A percentile compares a stretch with the other conserved stretches of the same genome.
Evolutionary conservation across 37 sponge, comb jelly and placozoan species (phyloP).

Genomic region (Ephydatia muelleri): DNA sequence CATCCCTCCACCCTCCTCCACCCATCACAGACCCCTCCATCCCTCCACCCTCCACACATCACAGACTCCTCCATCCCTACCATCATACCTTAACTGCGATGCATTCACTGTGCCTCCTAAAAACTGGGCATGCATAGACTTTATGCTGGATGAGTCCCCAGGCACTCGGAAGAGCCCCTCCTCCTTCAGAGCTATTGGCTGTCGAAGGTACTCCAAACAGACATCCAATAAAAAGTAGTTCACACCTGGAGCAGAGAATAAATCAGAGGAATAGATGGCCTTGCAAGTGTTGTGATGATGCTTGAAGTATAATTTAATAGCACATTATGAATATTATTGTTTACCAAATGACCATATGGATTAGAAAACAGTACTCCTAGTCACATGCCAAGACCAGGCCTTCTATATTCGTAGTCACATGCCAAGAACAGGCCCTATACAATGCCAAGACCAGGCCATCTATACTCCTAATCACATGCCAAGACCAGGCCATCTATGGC

Average conservation of each 20-base stretch:
- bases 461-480: conserved; percentile 14
- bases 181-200: conserved; percentile 63
- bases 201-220: conserved; percentile 69
- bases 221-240: conserved; percentile 33
- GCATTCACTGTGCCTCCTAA: conserved; percentile 2
- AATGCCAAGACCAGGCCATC: neutral
- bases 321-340: too few relatives aligned
- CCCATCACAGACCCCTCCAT: neutral
- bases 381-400: too few relatives aligned
- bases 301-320: too few relatives aligned
- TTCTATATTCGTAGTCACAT: neutral
- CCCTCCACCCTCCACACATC: neutral
- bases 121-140: conserved; percentile 48
- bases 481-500: neutral
- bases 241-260: neutral
- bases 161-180: conserved; percentile 81
- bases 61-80: too few relatives aligned
- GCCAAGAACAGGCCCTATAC: too few relatives aligned
- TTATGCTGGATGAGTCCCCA: conserved; percentile 56
- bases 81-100: conserved; percentile 5
- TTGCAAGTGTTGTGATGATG: too few relatives aligned
- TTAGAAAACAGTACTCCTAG: neutral
- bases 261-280: too few relatives aligned
- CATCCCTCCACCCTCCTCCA: neutral
- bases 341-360: neutral